These are phyloP conservation scores for Vidua macroura DNA, from an alignment of 2,113 vertebrate species.

Conservation along the genomic window DNA sequence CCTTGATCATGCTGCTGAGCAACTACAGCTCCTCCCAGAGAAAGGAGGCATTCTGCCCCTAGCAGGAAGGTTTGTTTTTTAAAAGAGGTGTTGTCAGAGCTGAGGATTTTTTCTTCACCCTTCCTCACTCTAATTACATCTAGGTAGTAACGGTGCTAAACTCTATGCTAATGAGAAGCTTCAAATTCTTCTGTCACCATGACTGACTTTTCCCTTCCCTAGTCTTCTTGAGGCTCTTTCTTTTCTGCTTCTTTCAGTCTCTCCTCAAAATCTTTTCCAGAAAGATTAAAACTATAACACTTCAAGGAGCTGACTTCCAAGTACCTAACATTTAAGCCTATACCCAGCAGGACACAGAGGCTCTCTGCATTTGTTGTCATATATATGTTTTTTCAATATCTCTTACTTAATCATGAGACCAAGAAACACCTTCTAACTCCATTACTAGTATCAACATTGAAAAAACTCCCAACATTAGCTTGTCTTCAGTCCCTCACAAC, in stretches of 20 bases:
- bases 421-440: neutral
- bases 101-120: neutral
- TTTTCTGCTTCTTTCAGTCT: neutral
- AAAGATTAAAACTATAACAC: neutral
- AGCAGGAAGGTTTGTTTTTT: neutral
- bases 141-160: neutral
- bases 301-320: neutral
- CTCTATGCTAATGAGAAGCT: neutral
- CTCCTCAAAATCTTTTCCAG: neutral
- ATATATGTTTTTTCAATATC: neutral
- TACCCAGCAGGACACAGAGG: neutral
- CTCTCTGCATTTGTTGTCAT: neutral
- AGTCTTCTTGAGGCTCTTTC: neutral
- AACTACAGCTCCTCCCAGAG: neutral
- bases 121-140: neutral
- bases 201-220: neutral
- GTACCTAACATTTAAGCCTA: neutral
- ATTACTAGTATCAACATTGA: neutral
- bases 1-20: neutral
- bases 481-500: neutral
- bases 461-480: neutral
- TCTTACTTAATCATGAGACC: neutral
- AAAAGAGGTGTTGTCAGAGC: neutral
- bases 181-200: neutral
- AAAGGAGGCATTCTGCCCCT: neutral